Evolutionary conservation across 2,797 vertebrate species (phyloP).

Genomic region (Rhinoraja longicauda): DNA sequence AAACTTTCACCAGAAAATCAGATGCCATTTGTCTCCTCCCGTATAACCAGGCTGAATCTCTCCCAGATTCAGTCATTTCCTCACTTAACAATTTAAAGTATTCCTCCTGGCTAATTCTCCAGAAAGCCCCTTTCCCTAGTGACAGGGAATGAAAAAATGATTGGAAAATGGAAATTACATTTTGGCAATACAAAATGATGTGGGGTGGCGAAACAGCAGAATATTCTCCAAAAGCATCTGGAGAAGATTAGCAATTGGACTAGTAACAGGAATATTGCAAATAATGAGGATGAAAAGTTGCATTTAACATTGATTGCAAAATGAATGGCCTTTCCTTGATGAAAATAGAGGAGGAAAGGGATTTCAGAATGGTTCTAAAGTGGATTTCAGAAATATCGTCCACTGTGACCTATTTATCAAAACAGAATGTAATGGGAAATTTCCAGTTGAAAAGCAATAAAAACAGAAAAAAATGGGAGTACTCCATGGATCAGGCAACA

Average conservation of each 20-base stretch:
- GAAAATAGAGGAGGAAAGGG: neutral
- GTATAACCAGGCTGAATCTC: neutral
- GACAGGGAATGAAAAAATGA: constrained; percentile 1
- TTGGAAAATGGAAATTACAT: neutral
- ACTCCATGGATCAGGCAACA: too few species aligned
- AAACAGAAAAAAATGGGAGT: too few species aligned
- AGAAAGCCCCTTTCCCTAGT: neutral
- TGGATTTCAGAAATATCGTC: neutral
- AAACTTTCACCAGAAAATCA: neutral
- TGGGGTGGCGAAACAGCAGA: neutral
- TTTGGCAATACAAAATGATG: constrained; percentile 8
- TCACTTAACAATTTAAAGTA: neutral
- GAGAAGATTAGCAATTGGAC: constrained; percentile 8
- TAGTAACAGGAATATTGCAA: constrained; percentile 12
- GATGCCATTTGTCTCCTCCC: neutral
- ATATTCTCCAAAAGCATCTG: neutral
- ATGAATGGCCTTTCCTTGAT: constrained; percentile 7
- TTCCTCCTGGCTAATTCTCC: neutral
- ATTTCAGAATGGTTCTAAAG: neutral
- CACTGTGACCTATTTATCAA: neutral
- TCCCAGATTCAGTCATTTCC: neutral
- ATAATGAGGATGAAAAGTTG: constrained; percentile 10
- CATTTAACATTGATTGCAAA: constrained; percentile 1
- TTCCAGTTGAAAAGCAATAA: neutral
- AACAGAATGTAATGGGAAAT: neutral